These are phyloP conservation scores for Tetramorium alpestre DNA, from an alignment of 1,140 invertebrate genomes.

Conservation along the genomic window DNA sequence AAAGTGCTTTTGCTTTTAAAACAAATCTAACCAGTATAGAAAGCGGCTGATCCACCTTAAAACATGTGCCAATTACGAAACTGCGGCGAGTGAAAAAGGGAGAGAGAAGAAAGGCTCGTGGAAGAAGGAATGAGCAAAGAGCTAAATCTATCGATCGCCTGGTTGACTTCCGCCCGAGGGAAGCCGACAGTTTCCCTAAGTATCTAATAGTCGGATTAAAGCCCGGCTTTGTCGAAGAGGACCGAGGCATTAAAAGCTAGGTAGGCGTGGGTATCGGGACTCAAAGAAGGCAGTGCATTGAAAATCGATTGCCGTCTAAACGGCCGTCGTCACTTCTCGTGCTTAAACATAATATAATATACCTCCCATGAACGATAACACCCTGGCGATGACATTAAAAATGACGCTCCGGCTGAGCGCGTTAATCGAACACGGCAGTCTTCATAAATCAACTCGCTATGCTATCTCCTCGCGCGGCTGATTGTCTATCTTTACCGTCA, in stretches of 20 bases:
- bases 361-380: constrained; percentile 14
- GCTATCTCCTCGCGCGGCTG: constrained; percentile 8
- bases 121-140: constrained; percentile 31
- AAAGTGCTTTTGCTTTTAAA: constrained; percentile 39
- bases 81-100: constrained; percentile 2
- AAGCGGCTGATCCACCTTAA: constrained; percentile 49
- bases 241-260: constrained; percentile 49
- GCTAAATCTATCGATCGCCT: constrained; percentile 55
- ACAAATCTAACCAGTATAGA: neutral
- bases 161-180: constrained; percentile 41
- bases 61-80: constrained; percentile 56
- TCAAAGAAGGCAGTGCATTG: constrained; percentile 42
- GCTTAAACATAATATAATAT: constrained; percentile 49
- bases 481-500: constrained; percentile 36
- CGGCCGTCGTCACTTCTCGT: constrained; percentile 14
- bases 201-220: constrained; percentile 68
- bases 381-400: constrained; percentile 6
- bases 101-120: constrained; percentile 13
- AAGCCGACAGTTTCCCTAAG: constrained; percentile 48
- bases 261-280: constrained; percentile 33
- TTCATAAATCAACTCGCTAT: constrained; percentile 25
- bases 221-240: constrained; percentile 33
- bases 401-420: constrained; percentile 30
- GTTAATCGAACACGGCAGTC: constrained; percentile 18
- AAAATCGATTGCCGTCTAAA: constrained; percentile 53